A percentile compares a stretch with the other conserved stretches of the same genome.
phyloP scores from a whole-genome alignment of 2,797 vertebrate species.

The Xerus rutilus region DNA sequence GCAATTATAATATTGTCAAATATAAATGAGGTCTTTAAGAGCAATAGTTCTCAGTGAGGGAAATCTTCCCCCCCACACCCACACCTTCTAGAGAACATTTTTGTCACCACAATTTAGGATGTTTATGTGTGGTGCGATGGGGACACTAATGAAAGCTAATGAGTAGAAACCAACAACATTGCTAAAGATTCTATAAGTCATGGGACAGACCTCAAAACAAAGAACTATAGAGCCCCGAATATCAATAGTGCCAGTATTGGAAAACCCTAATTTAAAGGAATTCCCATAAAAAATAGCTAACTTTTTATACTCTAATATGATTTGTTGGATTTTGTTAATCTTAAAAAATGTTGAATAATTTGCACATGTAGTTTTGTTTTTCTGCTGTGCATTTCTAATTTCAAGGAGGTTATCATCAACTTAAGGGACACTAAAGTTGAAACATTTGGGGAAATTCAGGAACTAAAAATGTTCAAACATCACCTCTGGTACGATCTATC shows the following conservation, averaged over 20 bases:
- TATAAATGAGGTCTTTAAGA: background rate
- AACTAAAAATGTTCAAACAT: background rate
- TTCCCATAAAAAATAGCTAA: background rate
- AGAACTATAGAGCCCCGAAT: background rate
- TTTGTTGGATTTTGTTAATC: background rate
- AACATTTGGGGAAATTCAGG: slow-evolving; percentile 34
- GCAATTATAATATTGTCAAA: background rate
- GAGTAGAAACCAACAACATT: background rate
- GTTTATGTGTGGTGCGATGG: background rate
- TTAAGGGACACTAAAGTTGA: background rate
- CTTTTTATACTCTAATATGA: background rate
- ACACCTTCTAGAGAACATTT: background rate
- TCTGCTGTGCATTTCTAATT: slow-evolving; percentile 14
- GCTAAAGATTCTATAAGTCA: background rate
- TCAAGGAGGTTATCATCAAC: background rate
- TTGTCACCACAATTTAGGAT: background rate
- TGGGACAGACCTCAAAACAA: fast-evolving
- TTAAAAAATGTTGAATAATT: background rate
- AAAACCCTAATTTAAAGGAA: slow-evolving; percentile 2
- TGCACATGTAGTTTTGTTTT: background rate
- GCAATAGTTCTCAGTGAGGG: background rate
- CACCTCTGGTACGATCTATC: background rate
- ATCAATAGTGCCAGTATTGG: background rate
- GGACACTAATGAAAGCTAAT: background rate
- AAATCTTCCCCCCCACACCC: fast-evolving